Base-by-base conservation (phyloP, 2,888 invertebrate genomes). In the Drosophila paracracens region DNA sequence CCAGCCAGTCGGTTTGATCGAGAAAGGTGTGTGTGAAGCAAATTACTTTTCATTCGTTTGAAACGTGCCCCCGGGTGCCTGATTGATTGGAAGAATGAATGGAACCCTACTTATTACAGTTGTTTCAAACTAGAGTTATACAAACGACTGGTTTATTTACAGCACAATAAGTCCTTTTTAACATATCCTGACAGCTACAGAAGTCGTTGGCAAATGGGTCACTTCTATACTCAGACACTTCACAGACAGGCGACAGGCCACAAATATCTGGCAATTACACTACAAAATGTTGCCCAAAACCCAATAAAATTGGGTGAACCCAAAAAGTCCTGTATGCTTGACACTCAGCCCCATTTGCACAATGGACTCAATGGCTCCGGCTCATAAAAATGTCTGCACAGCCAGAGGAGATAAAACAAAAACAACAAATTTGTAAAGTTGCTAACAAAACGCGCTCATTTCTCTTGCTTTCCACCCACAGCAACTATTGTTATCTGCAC, bases 311-410 rank as follows among this genome's bases (percentile, higher is more conserved):
- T 62, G 52, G 52, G 7, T 46, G 21, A 31, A 29, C 21, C 60
- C 52, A 70, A 70, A 64, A 54, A 40, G 61, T 64, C 29, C 70
- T 63, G 54, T 50, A 48, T 54, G 50, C 18, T 59, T 81, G 89
- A 79, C 89, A 76, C 74, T 63, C 40, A 25, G 59, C 25, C 56
- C 31, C 29, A 33, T 21, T 31, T 1, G 21, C 38, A 18, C 27
- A 51, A 43, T 53, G 46, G 29, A 67, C 60, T 53, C 51, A 50
- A 58, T 71, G 70, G 70, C 36, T 43, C 69, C 59, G 73, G 74
- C 78, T 84, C 81, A 87, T 86, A 86, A 89, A 86, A 89, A 76
- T 87, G 85, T 86, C 85, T 86, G 87, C 77, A 70, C 64, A 69
- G 72, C 68, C 65, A 64, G 69, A 63, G 35, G 29, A 67, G 25